phyloP scores from a whole-genome alignment of 2,797 vertebrate genomes.

The Enteromius radiatus region DNA sequence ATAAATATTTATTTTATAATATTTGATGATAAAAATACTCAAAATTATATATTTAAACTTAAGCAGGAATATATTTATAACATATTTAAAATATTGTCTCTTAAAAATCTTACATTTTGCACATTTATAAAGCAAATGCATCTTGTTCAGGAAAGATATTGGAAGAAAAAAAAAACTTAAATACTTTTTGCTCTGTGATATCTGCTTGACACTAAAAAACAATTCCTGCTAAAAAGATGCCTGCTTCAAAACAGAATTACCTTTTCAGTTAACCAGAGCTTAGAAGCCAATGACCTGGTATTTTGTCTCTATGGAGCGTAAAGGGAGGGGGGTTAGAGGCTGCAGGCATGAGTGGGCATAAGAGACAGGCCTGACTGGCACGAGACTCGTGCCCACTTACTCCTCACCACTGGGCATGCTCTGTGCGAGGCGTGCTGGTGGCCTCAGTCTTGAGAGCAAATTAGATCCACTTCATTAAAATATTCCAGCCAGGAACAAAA shows the following conservation, averaged over 20 bases:
- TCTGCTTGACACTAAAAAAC: conserved; percentile 65
- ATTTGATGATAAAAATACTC: conserved; percentile 74
- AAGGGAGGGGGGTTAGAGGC: conserved; percentile 65
- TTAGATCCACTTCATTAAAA: conserved; percentile 82
- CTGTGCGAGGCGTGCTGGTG: conserved; percentile 72
- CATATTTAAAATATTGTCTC: not conserved
- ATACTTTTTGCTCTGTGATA: conserved; percentile 49
- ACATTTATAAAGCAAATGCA: not conserved
- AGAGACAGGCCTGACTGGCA: conserved; percentile 72
- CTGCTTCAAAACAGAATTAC: conserved; percentile 82
- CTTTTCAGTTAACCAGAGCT: conserved; percentile 82
- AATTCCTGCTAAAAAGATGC: conserved; percentile 75
- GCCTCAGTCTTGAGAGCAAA: conserved; percentile 77
- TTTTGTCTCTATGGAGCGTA: conserved; percentile 75
- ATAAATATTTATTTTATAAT: not conserved
- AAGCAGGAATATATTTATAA: not conserved
- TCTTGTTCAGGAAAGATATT: not conserved
- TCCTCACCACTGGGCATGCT: conserved; percentile 72
- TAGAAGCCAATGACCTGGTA: conserved; percentile 81
- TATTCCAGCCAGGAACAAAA: conserved; percentile 79
- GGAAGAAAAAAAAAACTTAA: not conserved
- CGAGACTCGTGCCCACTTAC: conserved; percentile 65
- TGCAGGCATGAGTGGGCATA: conserved; percentile 69
- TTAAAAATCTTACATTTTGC: not conserved
- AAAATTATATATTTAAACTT: conserved; percentile 68